Conservation (phyloP, 2,797 vertebrate species). For the Percopsis omiscomaycus region DNA sequence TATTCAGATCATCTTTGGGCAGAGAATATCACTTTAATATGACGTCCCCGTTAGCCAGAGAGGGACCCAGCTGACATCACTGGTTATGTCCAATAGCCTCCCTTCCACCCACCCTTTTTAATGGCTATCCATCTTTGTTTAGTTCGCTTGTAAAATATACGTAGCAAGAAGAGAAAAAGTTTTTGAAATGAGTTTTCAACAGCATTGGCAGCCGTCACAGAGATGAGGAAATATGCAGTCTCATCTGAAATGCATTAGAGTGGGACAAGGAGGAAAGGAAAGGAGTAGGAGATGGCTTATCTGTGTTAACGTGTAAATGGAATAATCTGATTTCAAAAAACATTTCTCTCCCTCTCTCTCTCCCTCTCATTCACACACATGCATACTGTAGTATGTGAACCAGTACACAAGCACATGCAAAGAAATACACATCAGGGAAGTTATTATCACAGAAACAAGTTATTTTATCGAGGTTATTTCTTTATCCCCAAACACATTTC, state of each 20-base stretch:
- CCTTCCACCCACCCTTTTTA: conserved; percentile 45
- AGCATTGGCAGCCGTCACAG: conserved; percentile 41
- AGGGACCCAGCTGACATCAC: conserved; percentile 44
- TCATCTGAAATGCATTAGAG: conserved; percentile 68
- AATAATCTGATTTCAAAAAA: conserved; percentile 24
- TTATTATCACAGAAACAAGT: neutral
- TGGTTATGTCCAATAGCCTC: conserved; percentile 48
- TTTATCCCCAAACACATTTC: conserved; percentile 35
- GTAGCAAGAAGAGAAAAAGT: conserved; percentile 50
- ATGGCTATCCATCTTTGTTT: conserved; percentile 59
- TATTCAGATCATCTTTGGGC: too few relatives aligned
- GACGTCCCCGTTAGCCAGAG: conserved; percentile 39
- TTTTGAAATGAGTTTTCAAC: conserved; percentile 58
- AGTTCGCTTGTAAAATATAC: conserved; percentile 53
- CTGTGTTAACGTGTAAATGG: conserved; percentile 39
- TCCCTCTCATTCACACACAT: neutral
- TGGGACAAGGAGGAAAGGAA: conserved; percentile 27
- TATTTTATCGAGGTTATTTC: too few relatives aligned
- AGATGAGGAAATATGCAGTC: conserved; percentile 47
- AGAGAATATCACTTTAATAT: neutral
- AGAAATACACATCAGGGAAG: neutral
- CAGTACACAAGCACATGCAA: neutral
- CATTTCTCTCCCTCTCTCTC: too few relatives aligned
- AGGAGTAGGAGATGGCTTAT: conserved; percentile 50
- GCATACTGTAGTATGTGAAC: neutral